phyloP scores from a whole-genome alignment of 2,797 vertebrate species.

The Malacoctenus gilli region DNA sequence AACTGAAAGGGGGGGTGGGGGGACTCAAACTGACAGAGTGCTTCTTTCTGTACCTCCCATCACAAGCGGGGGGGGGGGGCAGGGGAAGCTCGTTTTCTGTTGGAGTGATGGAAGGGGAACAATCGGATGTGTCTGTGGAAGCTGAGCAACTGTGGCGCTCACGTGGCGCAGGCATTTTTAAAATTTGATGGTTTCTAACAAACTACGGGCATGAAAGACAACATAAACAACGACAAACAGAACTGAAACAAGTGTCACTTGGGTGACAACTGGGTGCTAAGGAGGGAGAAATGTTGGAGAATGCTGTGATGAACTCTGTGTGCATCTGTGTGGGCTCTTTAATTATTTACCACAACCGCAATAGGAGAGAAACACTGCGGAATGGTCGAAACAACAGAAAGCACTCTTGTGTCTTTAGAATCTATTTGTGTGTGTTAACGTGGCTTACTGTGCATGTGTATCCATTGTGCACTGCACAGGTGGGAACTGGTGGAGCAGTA shows the following conservation, averaged over 20 bases:
- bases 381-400: no score
- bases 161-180: not conserved
- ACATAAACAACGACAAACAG: not conserved
- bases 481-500: no score
- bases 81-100: constrained; percentile 7
- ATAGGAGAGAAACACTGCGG: no score
- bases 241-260: constrained; percentile 1
- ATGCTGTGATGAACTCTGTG: no score
- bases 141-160: constrained; percentile 13
- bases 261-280: no score
- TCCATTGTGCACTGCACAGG: no score
- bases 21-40: constrained; percentile 22
- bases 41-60: constrained; percentile 25
- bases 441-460: no score
- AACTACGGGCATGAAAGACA: constrained; percentile 22
- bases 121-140: constrained; percentile 31
- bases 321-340: no score
- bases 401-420: no score
- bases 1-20: constrained; percentile 9
- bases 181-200: constrained; percentile 25
- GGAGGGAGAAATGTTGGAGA: no score
- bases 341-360: no score
- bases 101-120: constrained; percentile 26
- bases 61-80: not conserved
- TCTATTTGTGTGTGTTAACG: no score